Conservation (phyloP, 2,888 invertebrate genomes). For the Octonoba sinensis region DNA sequence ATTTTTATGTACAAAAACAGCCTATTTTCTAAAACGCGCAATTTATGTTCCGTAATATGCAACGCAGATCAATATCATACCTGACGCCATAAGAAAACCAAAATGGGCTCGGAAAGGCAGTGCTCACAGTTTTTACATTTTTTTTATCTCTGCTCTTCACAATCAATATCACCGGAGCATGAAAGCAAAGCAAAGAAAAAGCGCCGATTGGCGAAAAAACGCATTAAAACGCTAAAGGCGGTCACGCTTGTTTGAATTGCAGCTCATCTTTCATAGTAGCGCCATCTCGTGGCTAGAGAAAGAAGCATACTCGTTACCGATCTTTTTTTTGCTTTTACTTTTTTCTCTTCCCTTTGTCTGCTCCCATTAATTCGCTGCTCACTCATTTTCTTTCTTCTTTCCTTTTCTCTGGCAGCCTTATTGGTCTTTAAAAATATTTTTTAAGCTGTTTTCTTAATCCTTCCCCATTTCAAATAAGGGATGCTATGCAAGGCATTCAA, state of each 20-base stretch:
- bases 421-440: no score
- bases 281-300: constrained; percentile 26
- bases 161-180: constrained; percentile 45
- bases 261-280: constrained; percentile 8
- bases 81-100: constrained; percentile 21
- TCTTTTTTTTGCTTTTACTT: not conserved
- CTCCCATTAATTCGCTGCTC: no score
- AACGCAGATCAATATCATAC: constrained; percentile 3
- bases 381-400: no score
- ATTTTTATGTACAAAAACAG: no score
- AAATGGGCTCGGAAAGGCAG: constrained; percentile 14
- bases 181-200: constrained; percentile 29
- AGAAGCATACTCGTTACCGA: constrained; percentile 5
- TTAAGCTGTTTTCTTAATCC: no score
- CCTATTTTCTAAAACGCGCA: not conserved
- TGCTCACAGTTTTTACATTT: constrained; percentile 19
- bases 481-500: no score
- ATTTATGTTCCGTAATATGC: constrained; percentile 3
- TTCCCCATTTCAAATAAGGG: no score
- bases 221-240: not conserved
- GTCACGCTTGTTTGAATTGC: not conserved
- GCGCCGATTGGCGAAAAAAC: constrained; percentile 17
- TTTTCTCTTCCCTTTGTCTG: not conserved
- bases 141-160: constrained; percentile 9
- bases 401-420: no score